phyloP scores from a whole-genome alignment of 2,113 vertebrate genomes.

The Amazona guildingii region DNA sequence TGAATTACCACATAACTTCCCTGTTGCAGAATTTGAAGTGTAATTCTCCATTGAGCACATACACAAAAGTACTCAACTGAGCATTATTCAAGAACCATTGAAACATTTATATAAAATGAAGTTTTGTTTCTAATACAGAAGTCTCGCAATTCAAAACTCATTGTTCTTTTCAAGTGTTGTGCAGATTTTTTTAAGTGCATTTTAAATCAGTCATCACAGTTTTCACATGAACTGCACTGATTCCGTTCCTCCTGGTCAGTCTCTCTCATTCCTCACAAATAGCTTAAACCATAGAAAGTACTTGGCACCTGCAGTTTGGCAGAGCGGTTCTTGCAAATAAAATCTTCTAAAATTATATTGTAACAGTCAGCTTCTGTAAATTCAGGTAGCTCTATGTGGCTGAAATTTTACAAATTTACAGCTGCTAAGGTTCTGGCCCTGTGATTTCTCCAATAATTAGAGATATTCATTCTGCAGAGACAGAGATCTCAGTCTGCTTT shows the following conservation, averaged over 20 bases:
- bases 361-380: not conserved
- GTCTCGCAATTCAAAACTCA: not conserved
- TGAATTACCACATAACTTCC: not conserved
- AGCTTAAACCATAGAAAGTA: not conserved
- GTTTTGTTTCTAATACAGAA: not conserved
- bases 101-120: conserved; percentile 1
- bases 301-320: not conserved
- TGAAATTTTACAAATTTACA: conserved; percentile 12
- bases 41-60: not conserved
- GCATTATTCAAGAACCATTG: not conserved
- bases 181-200: not conserved
- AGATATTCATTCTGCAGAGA: not conserved
- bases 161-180: not conserved
- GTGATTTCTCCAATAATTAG: not conserved
- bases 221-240: not conserved
- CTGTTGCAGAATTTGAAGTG: not conserved
- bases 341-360: not conserved
- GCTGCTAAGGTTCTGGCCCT: not conserved
- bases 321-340: not conserved
- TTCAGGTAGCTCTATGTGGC: not conserved
- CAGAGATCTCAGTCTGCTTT: not conserved
- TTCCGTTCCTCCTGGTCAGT: not conserved
- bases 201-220: not conserved
- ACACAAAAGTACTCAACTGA: not conserved
- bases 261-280: not conserved